Base-by-base conservation (phyloP, 2,888 invertebrate species). In the Caenorhabditis parvicauda region DNA sequence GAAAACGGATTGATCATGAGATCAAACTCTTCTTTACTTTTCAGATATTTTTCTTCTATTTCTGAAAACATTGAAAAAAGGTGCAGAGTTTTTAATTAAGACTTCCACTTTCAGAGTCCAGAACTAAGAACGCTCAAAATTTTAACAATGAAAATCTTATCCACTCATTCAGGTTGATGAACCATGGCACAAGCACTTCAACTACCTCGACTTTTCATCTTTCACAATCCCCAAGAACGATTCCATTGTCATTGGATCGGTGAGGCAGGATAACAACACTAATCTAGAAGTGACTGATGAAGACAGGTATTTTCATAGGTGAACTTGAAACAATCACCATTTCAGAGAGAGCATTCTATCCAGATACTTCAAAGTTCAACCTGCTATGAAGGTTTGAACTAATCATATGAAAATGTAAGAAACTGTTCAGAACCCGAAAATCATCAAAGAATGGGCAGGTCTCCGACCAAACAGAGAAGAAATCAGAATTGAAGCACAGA, bases 181-280 rank as follows among this genome's bases (percentile, higher is more conserved):
- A 0, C 91, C 92, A 0, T 93, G 92, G 91, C 84, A 93, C 43
- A 91, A 91, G 83, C 88, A 88, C 7, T 91, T 90, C 51, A 89
- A 89, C 79, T 93, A 76, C 57, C 59, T 64, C 24, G 71, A 74
- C 54, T 67, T 72, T 35, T 49, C 46, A 28, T 68, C 70, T 7
- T 72, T 74, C 46, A 72, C 73, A 6, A 74, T 74, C 52, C 74
- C 74, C 1, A 74, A 68, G 73, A 62, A 56, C 25, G 58, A 69
- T 32, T 53, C 57, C 6, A 72, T 76, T 3, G 56, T 72, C 21
- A 46, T 76, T 9, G 76, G 76, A 2, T 67, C 76, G 4, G 39
- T 72, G 35, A 72, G 70, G 46, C 69, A 76, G 46, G 62, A 57
- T 21, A 55, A 64, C 28, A 58, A 72, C 4, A 50, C 45, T 22